Base-by-base conservation (phyloP, 2,888 invertebrate species). In the Aphrophora alni region DNA sequence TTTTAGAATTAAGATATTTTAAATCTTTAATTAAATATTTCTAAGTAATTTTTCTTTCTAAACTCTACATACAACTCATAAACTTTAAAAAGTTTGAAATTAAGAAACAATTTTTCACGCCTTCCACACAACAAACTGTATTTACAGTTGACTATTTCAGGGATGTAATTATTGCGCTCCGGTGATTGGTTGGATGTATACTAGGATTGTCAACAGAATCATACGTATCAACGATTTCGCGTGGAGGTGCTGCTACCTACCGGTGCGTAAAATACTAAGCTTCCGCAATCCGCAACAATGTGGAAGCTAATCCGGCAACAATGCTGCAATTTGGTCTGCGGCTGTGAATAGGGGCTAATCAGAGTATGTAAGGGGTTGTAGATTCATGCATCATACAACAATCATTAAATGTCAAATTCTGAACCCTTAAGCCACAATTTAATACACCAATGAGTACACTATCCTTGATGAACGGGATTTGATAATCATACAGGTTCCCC, bases 281-380 rank as follows among this genome's bases (percentile, higher is more conserved):
- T 59, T 59, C 59, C 59, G 21, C 59, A 59, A 59, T 59, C 59
- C 59, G 59, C 59, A 59, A 59, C 59, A 59, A 59, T 59, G 59
- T 59, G 59, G 21, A 21, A 59, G 59, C 59, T 59, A 59, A 59
- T 59, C 59, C 59, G n/a, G 59, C 59, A 59, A 59, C 59, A 59
- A 59, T 59, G 59, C 59, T 21, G 59, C 59, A 59, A 59, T 59
- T 59, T 59, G 59, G 59, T 59, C 59, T n/a, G 21, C 21, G 21
- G 59, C 59, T 4, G n/a, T 59, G 59, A 59, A 59, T 59, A 59
- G 59, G 59, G 21, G 59, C 59, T 59, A 59, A 59, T 59, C 59
- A 59, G 59, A 59, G 21, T 59, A 59, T 21, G 59, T 59, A 59
- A 59, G 59, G 59, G 59, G 59, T 59, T 59, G 59, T 59, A 59